Evolutionary conservation across 2,888 invertebrate genomes (phyloP).

Genomic region (Ashinkailepas kermadecensis): DNA sequence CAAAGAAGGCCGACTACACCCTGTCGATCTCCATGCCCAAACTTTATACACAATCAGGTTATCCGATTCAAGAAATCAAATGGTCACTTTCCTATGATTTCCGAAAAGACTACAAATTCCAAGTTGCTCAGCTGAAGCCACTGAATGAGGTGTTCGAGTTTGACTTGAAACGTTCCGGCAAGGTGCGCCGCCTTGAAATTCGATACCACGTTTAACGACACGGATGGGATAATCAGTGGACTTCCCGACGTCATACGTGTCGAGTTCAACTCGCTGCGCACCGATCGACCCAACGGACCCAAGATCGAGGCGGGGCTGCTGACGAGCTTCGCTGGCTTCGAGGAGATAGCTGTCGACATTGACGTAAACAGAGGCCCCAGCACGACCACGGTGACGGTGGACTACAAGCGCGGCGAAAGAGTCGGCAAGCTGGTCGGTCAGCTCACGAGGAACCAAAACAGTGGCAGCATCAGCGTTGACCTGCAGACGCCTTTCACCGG

Average conservation of each 20-base stretch:
- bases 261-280: background rate
- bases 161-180: background rate
- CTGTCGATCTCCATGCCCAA: background rate
- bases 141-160: background rate
- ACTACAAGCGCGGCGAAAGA: background rate
- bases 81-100: background rate
- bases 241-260: background rate
- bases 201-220: background rate
- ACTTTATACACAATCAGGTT: too few relatives aligned
- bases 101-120: background rate
- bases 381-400: background rate
- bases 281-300: background rate
- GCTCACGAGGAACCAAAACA: too few relatives aligned
- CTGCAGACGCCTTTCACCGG: background rate
- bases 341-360: background rate
- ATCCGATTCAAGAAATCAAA: background rate
- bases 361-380: background rate
- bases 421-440: background rate
- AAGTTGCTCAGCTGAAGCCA: background rate
- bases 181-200: background rate
- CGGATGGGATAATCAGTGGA: background rate
- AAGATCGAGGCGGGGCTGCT: background rate
- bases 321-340: background rate
- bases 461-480: background rate
- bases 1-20: background rate